Base-by-base conservation (phyloP, 2,888 invertebrate species). In the Dynastes grantii region DNA sequence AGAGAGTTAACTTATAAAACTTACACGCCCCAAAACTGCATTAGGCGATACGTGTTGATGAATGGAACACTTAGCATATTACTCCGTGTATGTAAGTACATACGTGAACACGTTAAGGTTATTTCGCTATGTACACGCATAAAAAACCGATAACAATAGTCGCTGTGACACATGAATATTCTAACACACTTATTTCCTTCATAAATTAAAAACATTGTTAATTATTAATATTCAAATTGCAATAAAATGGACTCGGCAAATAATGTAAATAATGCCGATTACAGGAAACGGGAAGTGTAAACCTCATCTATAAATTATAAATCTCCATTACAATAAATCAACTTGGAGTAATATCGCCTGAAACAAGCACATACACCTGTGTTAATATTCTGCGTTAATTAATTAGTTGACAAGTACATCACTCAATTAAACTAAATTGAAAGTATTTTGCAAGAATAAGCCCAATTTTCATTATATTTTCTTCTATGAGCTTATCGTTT, bases 21-120 rank as follows among this genome's bases (percentile, higher is more conserved):
- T 58, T 71, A 55, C 37, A 40, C 73, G 58, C 37, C 73, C 73
- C 40, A 61, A 71, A 70, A 73, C 37, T 22, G 55, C 58, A 70
- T 73, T 37, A 58, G 40, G 40, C 51, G 73, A 37, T 73, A 58
- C 58, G 45, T 16, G 58, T 37, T 71, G 51, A 73, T 58, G 27
- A 73, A 73, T 73, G 45, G 40, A 73, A 58, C 73, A 40, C 58
- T 53, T 37, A 53, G 40, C 9, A 73, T 22, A 73, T 32, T 63
- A 32, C 11, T 4, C 63, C 16, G 29, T 16, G 40, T 55, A 55
- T 40, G n/a, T 67, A 32, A 37, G 37, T n/a, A 65, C 16, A n/a
- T 9, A 3, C 16, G 65, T 37, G 37, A 16, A 37, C 32, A 65
- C n/a, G 16, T 16, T 37, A 37, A 9, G 8, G 22, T 27, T 45